Conservation (phyloP, 2,797 vertebrate genomes). For the Sylvilagus floridanus region DNA sequence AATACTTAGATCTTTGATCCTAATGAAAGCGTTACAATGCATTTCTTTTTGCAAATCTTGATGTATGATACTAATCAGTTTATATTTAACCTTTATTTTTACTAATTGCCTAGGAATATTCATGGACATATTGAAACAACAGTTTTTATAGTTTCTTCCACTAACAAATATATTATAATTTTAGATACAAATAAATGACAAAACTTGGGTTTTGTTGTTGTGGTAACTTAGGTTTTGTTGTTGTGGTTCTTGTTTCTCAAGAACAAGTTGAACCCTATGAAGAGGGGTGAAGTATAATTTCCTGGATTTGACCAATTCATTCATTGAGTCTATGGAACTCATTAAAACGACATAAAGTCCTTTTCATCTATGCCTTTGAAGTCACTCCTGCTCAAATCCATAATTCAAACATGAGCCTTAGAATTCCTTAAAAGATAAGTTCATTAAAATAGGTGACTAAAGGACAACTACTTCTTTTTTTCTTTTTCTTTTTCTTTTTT, state of each 20-base stretch:
- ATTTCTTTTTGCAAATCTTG: not conserved
- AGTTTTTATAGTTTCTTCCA: constrained; percentile 1
- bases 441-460: not conserved
- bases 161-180: not conserved
- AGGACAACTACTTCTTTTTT: not conserved
- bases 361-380: not conserved
- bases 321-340: not conserved
- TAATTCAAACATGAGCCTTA: not conserved
- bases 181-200: constrained; percentile 34
- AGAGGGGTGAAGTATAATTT: not conserved
- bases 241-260: not conserved
- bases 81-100: not conserved
- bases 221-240: too few relatives aligned
- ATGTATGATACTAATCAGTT: not conserved
- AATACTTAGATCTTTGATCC: not conserved
- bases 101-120: not conserved
- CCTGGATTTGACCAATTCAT: constrained; percentile 37
- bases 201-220: not conserved
- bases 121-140: not conserved
- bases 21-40: not conserved
- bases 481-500: not conserved
- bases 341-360: not conserved
- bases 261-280: not conserved
- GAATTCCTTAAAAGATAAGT: not conserved
- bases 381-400: not conserved